Conservation (phyloP, 1,140 invertebrate species). For the Scaptomyza pallida region DNA sequence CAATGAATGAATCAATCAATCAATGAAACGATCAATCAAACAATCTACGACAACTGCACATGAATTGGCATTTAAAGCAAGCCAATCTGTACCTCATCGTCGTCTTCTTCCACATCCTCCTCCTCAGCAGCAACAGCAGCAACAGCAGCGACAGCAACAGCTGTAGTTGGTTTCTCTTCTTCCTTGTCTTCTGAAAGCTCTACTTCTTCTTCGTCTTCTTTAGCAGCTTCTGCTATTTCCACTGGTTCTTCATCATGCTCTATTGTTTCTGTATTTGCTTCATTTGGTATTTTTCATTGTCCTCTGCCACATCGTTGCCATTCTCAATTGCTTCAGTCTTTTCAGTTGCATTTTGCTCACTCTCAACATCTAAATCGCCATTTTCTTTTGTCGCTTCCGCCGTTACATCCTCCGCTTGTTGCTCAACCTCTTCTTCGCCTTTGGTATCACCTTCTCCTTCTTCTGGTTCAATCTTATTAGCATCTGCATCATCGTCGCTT, state of each 20-base stretch:
- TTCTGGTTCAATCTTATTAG: constrained; percentile 27
- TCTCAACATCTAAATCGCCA: constrained; percentile 44
- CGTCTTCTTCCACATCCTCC: constrained; percentile 70
- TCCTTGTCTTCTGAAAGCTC: constrained; percentile 8
- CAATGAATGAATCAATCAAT: constrained; percentile 30
- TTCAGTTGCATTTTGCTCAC: constrained; percentile 51
- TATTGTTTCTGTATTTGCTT: constrained; percentile 2
- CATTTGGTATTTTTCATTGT: constrained; percentile 21
- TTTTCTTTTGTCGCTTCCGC: constrained; percentile 19
- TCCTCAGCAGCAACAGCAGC: constrained; percentile 35
- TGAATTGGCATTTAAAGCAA: constrained; percentile 59
- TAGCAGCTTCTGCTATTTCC: constrained; percentile 1
- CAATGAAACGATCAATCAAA: constrained; percentile 18
- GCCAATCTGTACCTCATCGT: constrained; percentile 83
- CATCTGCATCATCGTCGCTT: constrained; percentile 42
- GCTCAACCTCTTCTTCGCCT: constrained; percentile 15
- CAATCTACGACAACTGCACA: constrained; percentile 20
- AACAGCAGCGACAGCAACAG: not conserved
- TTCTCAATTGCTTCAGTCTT: constrained; percentile 45
- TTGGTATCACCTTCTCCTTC: not conserved
- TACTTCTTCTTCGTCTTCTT: not conserved
- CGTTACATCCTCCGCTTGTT: constrained; percentile 8
- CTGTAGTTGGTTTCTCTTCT: not conserved
- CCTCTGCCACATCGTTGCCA: not conserved
- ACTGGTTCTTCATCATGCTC: not conserved